Conservation (phyloP, 2,113 vertebrate genomes). For the Cyprinodon variegatus region DNA sequence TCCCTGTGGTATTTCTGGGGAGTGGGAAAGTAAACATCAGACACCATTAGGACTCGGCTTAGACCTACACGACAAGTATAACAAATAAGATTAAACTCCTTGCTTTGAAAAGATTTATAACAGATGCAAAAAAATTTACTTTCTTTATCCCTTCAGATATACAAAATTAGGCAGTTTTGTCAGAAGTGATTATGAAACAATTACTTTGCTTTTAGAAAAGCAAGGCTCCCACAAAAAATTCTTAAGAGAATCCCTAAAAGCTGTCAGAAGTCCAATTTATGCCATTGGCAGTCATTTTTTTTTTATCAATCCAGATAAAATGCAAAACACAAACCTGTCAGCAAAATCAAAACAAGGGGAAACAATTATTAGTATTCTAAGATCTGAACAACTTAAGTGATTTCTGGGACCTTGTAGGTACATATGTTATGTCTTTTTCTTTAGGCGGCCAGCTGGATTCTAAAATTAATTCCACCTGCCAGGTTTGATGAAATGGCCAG, state of each 20-base stretch:
- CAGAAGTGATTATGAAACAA: constrained; percentile 18
- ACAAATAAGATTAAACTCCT: background rate
- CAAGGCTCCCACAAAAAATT: background rate
- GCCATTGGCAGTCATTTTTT: background rate
- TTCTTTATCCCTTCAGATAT: constrained; percentile 21
- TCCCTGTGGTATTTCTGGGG: constrained; percentile 3
- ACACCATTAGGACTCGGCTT: constrained; percentile 20
- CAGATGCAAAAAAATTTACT: constrained; percentile 17
- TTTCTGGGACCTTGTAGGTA: background rate
- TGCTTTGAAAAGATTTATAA: constrained; percentile 19
- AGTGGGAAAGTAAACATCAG: background rate
- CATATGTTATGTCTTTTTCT: background rate
- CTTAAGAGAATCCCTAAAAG: background rate
- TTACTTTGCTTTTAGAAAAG: background rate
- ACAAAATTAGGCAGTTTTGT: constrained; percentile 25
- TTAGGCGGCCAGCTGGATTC: background rate
- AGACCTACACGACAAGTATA: constrained; percentile 9
- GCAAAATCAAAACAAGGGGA: background rate
- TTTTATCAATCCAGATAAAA: background rate
- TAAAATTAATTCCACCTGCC: background rate
- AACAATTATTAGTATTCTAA: background rate
- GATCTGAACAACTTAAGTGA: background rate
- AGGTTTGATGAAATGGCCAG: constrained; percentile 16
- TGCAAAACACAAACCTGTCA: background rate
- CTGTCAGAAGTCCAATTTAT: background rate